Percentiles rank a stretch among this genome's conserved stretches.
Conservation (phyloP, 2,113 vertebrate species). For the Carassius auratus region DNA sequence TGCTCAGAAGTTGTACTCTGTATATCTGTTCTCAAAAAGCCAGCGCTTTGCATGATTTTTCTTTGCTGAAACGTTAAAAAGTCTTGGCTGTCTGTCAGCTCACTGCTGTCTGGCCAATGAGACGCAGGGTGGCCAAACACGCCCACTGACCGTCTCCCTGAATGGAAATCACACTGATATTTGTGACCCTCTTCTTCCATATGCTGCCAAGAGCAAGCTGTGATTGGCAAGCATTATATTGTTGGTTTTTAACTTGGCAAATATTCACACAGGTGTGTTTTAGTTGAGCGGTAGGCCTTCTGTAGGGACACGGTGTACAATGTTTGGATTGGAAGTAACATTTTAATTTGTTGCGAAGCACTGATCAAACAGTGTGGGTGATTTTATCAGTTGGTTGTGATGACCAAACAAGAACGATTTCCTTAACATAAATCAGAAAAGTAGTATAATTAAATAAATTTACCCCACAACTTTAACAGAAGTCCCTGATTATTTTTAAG, state of each 20-base stretch:
- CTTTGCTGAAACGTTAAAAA: conserved; percentile 32
- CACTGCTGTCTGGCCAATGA: conserved; percentile 56
- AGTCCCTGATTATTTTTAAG: no score
- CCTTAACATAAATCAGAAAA: background rate
- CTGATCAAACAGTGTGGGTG: background rate
- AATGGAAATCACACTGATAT: conserved; percentile 23
- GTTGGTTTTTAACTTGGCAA: background rate
- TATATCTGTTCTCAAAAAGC: background rate
- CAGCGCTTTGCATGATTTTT: background rate
- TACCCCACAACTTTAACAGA: background rate
- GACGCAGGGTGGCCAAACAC: conserved; percentile 51
- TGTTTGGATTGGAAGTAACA: background rate
- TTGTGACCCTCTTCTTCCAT: conserved; percentile 7
- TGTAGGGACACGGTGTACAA: background rate
- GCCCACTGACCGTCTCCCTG: conserved; percentile 51
- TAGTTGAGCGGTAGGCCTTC: background rate
- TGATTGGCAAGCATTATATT: background rate
- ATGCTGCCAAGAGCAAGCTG: conserved; percentile 3
- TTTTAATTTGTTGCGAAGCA: background rate
- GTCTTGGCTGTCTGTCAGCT: conserved; percentile 37
- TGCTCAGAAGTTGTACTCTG: background rate
- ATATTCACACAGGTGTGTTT: background rate
- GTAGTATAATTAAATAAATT: background rate
- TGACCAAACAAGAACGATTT: background rate
- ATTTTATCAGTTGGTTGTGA: background rate